These are phyloP conservation scores for Leptoteleia sp. DNA, from an alignment of 1,140 invertebrate genomes.

Conservation along the genomic window DNA sequence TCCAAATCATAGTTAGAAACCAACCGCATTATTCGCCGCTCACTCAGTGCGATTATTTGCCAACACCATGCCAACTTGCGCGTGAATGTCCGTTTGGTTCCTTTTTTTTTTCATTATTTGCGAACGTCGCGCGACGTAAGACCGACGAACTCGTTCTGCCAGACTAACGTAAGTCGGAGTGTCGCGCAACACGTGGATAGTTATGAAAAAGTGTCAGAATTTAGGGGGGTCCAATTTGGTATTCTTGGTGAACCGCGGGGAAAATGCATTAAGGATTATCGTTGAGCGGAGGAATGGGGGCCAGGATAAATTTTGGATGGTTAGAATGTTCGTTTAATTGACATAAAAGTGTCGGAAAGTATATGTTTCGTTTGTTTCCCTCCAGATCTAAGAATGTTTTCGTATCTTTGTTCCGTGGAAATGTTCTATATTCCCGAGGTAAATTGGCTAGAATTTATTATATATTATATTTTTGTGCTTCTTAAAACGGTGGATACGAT, in stretches of 20 bases:
- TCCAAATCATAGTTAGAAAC: constrained; percentile 80
- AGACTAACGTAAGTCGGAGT: constrained; percentile 36
- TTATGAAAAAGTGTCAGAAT: not conserved
- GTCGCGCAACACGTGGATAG: constrained; percentile 40
- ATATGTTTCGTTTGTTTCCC: no score
- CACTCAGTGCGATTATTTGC: constrained; percentile 28
- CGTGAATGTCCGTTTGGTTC: constrained; percentile 6
- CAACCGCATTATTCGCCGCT: constrained; percentile 70
- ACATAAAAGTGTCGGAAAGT: no score
- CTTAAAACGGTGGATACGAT: no score
- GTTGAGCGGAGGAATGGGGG: no score
- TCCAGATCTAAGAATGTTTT: no score
- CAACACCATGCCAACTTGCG: constrained; percentile 11
- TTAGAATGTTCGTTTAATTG: no score
- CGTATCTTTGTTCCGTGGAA: no score
- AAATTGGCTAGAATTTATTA: no score
- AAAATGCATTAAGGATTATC: not conserved
- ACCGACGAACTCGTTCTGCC: not conserved
- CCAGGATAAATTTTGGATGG: no score
- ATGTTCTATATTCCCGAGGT: no score
- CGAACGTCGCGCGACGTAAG: not conserved
- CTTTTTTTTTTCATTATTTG: no score
- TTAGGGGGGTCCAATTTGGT: not conserved
- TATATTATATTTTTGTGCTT: no score
- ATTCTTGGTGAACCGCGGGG: not conserved